These are phyloP conservation scores for Argya squamiceps DNA, from an alignment of 2,797 vertebrate species.

Conservation along the genomic window DNA sequence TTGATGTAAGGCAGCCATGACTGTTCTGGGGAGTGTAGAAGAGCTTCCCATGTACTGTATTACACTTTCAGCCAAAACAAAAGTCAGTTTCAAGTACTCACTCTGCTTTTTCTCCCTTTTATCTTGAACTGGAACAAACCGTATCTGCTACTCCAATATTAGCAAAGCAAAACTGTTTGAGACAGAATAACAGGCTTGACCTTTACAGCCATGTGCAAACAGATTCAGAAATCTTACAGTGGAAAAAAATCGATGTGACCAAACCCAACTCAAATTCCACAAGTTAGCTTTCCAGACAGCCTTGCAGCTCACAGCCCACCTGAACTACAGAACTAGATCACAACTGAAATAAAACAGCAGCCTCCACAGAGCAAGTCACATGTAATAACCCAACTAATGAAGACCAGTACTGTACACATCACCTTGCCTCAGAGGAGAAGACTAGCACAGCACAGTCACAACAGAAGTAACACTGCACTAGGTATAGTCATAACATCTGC, in stretches of 20 bases:
- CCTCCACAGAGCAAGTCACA: background rate
- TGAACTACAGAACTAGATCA: background rate
- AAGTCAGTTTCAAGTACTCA: background rate
- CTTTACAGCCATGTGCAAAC: background rate
- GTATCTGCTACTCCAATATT: background rate
- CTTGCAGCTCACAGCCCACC: background rate
- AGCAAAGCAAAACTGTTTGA: background rate
- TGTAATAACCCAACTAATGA: background rate
- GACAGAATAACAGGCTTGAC: background rate
- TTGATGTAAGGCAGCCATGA: background rate
- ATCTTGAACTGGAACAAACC: background rate
- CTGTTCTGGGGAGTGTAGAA: accelerated
- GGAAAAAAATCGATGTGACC: accelerated
- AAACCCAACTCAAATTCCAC: background rate
- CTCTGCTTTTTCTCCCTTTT: accelerated
- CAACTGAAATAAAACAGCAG: background rate
- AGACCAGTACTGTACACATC: accelerated
- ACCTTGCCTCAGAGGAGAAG: accelerated
- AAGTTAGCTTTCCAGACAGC: background rate
- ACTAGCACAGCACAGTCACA: background rate
- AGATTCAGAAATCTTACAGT: background rate
- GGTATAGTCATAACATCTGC: accelerated
- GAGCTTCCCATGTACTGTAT: accelerated
- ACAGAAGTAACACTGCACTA: background rate
- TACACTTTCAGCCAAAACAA: background rate